A percentile compares a stretch with the other conserved stretches of the same genome.
These are phyloP conservation scores for Drusus annulatus DNA, from an alignment of 1,140 invertebrate genomes.

Conservation along the genomic window DNA sequence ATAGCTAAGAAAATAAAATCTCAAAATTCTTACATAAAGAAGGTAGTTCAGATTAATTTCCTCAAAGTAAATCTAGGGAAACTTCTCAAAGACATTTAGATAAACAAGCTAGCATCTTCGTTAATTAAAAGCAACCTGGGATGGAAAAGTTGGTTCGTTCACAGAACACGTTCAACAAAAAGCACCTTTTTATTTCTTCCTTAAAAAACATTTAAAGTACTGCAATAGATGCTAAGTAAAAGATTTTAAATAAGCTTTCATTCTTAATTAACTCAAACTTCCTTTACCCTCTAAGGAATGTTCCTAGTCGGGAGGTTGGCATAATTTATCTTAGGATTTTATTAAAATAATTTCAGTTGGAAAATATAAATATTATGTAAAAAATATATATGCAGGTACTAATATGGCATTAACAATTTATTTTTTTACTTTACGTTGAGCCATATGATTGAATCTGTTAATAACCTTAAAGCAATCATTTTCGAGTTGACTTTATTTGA, in stretches of 20 bases:
- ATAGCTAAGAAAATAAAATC: too few relatives aligned
- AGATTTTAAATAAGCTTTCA: slow-evolving; percentile 20
- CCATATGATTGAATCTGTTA: too few relatives aligned
- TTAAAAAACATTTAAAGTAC: slow-evolving; percentile 5
- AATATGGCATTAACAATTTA: too few relatives aligned
- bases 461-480: too few relatives aligned
- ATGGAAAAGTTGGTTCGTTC: slow-evolving; percentile 16
- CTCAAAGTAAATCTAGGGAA: slow-evolving; percentile 20
- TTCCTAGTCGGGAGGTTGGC: too few relatives aligned
- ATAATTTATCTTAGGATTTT: too few relatives aligned
- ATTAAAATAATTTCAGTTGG: too few relatives aligned
- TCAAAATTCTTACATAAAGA: not conserved
- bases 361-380: too few relatives aligned
- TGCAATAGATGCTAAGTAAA: slow-evolving; percentile 1
- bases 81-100: slow-evolving; percentile 28
- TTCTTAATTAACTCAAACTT: slow-evolving; percentile 17
- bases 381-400: too few relatives aligned
- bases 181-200: not conserved
- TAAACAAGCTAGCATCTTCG: slow-evolving; percentile 21
- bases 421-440: too few relatives aligned
- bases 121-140: slow-evolving; percentile 37
- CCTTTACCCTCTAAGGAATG: not conserved
- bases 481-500: too few relatives aligned
- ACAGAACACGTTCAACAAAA: slow-evolving; percentile 24
- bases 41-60: slow-evolving; percentile 20